Evolutionary conservation across 2,888 invertebrate genomes (phyloP).

Genomic region (Megaustenia siamemsis): DNA sequence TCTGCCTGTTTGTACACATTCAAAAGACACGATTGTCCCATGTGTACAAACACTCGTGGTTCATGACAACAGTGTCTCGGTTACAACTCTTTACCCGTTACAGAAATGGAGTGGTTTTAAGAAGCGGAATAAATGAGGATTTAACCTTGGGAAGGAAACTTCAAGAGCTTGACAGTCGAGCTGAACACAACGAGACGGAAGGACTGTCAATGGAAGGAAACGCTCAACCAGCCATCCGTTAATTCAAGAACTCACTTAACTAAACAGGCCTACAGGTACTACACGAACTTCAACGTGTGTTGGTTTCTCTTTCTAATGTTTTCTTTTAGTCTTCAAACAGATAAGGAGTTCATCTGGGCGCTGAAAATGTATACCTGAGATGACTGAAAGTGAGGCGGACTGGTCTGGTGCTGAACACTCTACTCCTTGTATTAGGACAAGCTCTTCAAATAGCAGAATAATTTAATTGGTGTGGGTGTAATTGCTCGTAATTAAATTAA

Average conservation of each 20-base stretch:
- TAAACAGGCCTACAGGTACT: neutral
- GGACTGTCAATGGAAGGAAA: neutral
- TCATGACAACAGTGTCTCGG: neutral
- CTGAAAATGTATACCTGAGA: too few species aligned
- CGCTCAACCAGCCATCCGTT: neutral
- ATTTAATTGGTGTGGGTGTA: too few species aligned
- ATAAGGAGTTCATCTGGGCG: too few species aligned
- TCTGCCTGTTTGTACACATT: neutral
- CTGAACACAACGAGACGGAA: neutral
- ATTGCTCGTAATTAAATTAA: too few species aligned
- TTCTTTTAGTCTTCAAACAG: too few species aligned
- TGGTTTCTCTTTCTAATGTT: too few species aligned
- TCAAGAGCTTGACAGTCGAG: neutral
- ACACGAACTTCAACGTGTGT: too few species aligned
- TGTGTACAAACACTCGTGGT: neutral
- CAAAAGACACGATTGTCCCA: neutral
- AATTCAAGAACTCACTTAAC: neutral
- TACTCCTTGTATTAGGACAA: too few species aligned
- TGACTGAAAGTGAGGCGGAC: too few species aligned
- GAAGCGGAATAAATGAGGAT: neutral
- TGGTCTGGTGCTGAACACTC: too few species aligned
- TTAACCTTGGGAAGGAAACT: neutral
- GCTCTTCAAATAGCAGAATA: too few species aligned
- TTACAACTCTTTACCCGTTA: neutral
- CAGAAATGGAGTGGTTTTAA: neutral